Base-by-base conservation (phyloP, 2,113 vertebrate species). In the Dendrocopos noguchii region DNA sequence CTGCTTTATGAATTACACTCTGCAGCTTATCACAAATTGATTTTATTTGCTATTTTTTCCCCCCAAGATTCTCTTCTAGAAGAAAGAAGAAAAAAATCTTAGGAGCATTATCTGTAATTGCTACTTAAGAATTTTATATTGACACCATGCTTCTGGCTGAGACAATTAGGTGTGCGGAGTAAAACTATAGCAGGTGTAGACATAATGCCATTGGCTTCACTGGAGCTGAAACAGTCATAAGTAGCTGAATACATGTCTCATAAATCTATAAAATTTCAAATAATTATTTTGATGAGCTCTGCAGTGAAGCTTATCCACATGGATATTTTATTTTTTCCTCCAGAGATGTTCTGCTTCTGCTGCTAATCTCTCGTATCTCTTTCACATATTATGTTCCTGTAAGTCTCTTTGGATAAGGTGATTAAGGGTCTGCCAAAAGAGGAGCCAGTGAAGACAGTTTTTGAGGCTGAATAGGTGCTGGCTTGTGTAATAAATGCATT, bases 211-310 rank as follows among this genome's bases (percentile, higher is more conserved):
- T 5, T 78, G 47, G 66, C 63, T 94, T 93, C 85, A 59, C 12
- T 70, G 50, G n/a, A 95, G 66, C 46, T 79, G 80, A 88, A 88
- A 84, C 20, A 65, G 29, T 76, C 63, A 84, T 80, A 74, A 76
- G 21, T 42, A 74, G 57, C 20, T 86, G 66, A 76, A 81, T 63
- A 87, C 79, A n/a, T 84, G 39, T 76, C 55, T 74, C 28, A 84
- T 64, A 93, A 82, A 89, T 71, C 81, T 80, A 59, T 64, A 60
- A 55, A 52, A 92, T 82, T 70, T 89, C 52, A 82, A 91, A 60
- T 70, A 73, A 76, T 82, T 92, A 25, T 88, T 95, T 95, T 92
- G 82, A 90, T 84, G 64, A 87, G 71, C 44, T 76, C 71, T 66
- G 4, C 73, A 63, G 19, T 55, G 71, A 88, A 84, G 52, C 29